These are phyloP conservation scores for Rallus limicola DNA, from an alignment of 2,113 vertebrate species.

Conservation along the genomic window DNA sequence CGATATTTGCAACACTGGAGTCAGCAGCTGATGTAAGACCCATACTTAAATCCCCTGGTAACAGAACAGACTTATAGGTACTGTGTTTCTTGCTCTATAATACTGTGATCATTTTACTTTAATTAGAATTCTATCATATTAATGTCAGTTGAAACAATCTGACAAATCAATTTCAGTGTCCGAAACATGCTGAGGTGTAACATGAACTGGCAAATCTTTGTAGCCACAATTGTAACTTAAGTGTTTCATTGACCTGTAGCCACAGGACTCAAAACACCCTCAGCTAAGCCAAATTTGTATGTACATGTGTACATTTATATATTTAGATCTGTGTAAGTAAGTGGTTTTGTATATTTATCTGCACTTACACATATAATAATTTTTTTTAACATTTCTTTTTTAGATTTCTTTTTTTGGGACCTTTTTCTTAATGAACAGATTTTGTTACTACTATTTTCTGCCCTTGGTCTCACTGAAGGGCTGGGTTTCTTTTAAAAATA, in stretches of 20 bases:
- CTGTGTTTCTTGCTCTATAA: neutral
- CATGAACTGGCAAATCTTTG: neutral
- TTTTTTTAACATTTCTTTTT: neutral
- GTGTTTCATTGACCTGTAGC: neutral
- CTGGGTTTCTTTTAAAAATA: neutral
- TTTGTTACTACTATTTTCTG: neutral
- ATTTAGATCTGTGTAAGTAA: neutral
- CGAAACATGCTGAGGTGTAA: neutral
- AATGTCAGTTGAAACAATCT: neutral
- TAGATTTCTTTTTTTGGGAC: neutral
- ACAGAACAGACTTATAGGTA: neutral
- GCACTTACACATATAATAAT: neutral
- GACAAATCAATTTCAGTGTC: neutral
- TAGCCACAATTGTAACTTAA: neutral
- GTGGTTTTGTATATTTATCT: neutral
- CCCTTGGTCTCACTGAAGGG: neutral
- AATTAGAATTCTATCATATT: neutral
- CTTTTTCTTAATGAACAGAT: neutral
- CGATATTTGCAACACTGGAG: neutral
- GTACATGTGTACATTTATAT: neutral
- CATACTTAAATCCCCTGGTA: slow-evolving; percentile 14
- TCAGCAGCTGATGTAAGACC: neutral
- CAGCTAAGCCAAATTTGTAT: neutral
- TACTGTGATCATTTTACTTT: neutral
- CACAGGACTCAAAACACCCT: neutral